Evolutionary conservation across 1,140 invertebrate genomes (phyloP), one percentile per base, ranked within the genome.

Genomic region (Megalopta genalis): DNA sequence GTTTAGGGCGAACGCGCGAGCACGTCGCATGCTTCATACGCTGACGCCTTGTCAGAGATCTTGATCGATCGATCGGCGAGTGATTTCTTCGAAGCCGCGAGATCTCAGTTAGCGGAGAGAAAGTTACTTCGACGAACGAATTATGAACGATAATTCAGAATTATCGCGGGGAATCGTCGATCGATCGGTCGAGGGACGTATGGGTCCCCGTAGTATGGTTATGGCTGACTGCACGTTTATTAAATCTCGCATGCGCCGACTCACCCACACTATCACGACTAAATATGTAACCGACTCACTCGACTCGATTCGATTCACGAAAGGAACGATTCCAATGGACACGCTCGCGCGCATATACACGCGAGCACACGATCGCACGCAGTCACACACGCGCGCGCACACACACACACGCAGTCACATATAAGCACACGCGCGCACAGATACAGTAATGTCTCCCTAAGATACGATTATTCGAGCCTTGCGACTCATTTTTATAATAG

Each of bases 11-110:
- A 76, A 71, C 76, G n/a, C 71, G 71, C 64, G 77, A 85, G 84
- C 83, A 86, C 83, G 80, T 62, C 70, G 84, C 84, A 86, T 85
- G 84, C 69, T 52, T 70, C 79, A 63, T 70, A 81, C 39, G 14
- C 59, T n/a, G 32, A 63, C 52, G 63, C 73, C 46, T n/a, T 74
- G 49, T 66, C 2, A 67, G n/a, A 67, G 64, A 62, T 76, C 76
- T 82, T 59, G 63, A 79, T 76, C 59, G 80, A 72, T 27, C 62
- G 0, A 27, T 82, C 64, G 62, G 70, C 49, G 32, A 83, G 52
- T 10, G 32, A 1, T 32, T 32, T 4, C 32, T 32, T 32, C 32
- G 32, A 32, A 57, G 18, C n/a, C 9, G 37, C n/a, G n/a, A n/a
- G n/a, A n/a, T n/a, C n/a, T n/a, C n/a, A n/a, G n/a, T n/a, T n/a